These are phyloP conservation scores for Colius striatus DNA, from an alignment of 2,113 vertebrate genomes.

Conservation along the genomic window DNA sequence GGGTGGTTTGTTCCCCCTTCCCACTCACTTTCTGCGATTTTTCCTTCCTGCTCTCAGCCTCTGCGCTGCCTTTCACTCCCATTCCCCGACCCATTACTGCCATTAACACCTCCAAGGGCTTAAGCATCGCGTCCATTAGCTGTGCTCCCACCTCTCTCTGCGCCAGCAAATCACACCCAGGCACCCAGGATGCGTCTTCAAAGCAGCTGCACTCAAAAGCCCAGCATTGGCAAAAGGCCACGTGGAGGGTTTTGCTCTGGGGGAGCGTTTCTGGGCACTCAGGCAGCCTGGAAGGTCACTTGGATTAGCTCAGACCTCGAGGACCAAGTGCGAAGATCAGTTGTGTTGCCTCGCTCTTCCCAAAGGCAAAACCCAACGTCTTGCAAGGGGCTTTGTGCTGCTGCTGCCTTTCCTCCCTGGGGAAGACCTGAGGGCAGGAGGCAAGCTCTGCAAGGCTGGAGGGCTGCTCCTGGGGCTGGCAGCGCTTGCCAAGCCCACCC, in stretches of 20 bases:
- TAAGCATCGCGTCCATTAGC: neutral
- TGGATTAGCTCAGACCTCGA: neutral
- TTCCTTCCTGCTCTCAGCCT: neutral
- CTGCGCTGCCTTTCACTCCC: neutral
- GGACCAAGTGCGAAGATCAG: rapidly evolving
- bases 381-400: neutral
- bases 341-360: neutral
- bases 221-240: rapidly evolving
- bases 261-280: rapidly evolving
- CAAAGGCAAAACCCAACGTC: neutral
- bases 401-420: neutral
- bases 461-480: neutral
- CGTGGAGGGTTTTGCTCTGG: neutral
- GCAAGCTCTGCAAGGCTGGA: neutral
- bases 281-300: neutral
- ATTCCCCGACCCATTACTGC: neutral
- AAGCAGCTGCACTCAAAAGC: neutral
- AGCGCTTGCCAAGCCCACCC: neutral
- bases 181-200: rapidly evolving
- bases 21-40: neutral
- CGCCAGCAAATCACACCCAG: neutral
- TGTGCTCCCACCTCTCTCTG: neutral
- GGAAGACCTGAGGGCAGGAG: neutral
- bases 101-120: neutral
- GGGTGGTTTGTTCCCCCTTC: rapidly evolving